phyloP scores from a whole-genome alignment of 2,888 invertebrate genomes.

The Amitus sp. region DNA sequence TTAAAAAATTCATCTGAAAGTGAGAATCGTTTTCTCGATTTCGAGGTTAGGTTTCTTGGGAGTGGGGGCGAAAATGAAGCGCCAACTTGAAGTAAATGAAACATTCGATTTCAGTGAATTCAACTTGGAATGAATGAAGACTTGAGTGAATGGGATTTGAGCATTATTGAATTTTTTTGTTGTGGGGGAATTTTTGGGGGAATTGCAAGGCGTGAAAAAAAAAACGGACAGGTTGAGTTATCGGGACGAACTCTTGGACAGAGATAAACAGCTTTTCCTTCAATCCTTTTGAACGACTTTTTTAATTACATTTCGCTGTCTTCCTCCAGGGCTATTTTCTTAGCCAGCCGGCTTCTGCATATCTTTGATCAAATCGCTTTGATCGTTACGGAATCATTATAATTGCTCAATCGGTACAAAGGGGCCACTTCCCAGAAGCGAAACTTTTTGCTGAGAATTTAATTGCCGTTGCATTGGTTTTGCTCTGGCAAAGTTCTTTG shows the following conservation, averaged over 20 bases:
- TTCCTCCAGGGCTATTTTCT: constrained; percentile 2
- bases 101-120: no score
- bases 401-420: constrained; percentile 1
- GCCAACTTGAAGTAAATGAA: no score
- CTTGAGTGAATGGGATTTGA: no score
- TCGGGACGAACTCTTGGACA: background rate
- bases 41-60: no score
- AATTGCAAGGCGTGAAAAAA: background rate
- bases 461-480: background rate
- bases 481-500: no score
- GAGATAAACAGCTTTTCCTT: constrained; percentile 14
- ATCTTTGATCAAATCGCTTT: background rate
- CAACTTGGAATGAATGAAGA: no score
- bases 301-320: constrained; percentile 23
- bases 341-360: background rate
- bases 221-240: background rate
- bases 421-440: background rate
- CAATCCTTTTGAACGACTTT: constrained; percentile 13
- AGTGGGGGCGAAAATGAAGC: no score
- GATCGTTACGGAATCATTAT: constrained; percentile 1
- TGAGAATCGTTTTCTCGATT: no score
- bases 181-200: background rate
- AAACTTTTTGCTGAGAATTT: background rate
- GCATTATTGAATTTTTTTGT: no score
- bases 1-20: no score